Evolutionary conservation across 2,888 invertebrate species (phyloP), one percentile per base, ranked within the genome.

Genomic region (Flexamia atlantica): DNA sequence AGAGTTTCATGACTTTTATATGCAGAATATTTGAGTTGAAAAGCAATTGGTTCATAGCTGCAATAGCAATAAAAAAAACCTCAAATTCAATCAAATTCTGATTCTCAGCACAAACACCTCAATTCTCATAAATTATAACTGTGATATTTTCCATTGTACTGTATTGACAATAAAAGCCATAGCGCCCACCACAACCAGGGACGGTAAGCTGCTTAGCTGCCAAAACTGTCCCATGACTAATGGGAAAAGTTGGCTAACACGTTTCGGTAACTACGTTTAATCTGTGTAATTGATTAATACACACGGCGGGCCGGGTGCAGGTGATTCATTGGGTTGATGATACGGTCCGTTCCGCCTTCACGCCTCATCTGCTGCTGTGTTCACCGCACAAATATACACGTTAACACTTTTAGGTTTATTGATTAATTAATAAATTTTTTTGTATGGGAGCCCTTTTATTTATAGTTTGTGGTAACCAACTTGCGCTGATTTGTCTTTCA

Each of bases 191-290:
- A 57, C 57, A 23, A 14, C 4, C 12, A 46, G 46, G 46, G 53
- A 17, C 46, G 4, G 64, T 64, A 64, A 64, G 64, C 64, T 14
- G 64, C 64, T 64, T 64, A 64, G 64, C 64, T 64, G 64, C 64
- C 64, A 64, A 64, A 64, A 28, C 30, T 28, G 28, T 30, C 30
- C 64, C 28, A 64, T 64, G 64, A 64, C 64, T 64, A 64, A 64
- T 64, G 64, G 64, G 64, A 64, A 64, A 64, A 64, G 64, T 64
- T 64, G 64, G 64, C 64, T 64, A 64, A 64, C 64, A 64, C 64
- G 64, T 64, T 64, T 64, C 53, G 28, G 64, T 64, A 64, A 64
- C 64, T 64, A 64, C 28, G 64, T 64, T 64, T 64, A 64, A 64
- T 64, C 64, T 64, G 64, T 64, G 30, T 64, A 64, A 64, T 64